Base-by-base conservation (phyloP, 2,113 vertebrate species). In the Phyllostomus hastatus region DNA sequence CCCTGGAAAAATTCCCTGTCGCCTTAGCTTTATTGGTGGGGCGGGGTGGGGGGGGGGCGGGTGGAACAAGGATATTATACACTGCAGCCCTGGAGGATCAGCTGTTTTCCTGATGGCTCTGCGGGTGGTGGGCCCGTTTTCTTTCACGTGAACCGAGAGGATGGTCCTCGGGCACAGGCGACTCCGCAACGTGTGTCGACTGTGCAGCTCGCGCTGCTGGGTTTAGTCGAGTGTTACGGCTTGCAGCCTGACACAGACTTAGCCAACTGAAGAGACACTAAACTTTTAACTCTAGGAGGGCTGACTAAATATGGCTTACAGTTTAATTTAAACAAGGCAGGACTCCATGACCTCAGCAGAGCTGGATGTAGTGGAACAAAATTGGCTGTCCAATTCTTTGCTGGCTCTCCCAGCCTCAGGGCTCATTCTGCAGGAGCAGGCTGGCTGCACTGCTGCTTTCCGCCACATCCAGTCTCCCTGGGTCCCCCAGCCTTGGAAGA, bases 221-320 rank as follows among this genome's bases (percentile, higher is more conserved):
- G 26, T 91, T 86, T 91, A 67, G 84, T 82, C 1, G 1, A 82
- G 86, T 41, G 35, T 82, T 89, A 10, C 48, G 91, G 79, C 86
- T 91, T 50, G 26, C 33, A 81, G 93, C 73, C 91, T 26, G 43
- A 48, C 86, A 5, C 3, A 87, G 78, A 70, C 79, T 66, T 15
- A 78, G 96, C 96, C 69, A 95, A 19, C 28, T 16, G 82, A 95
- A 94, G 92, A 97, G 82, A 83, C 33, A 78, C 54, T 61, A 81
- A 66, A 81, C 88, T 91, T 94, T 92, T 88, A 86, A 86, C 82
- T 96, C 91, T 81, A 82, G 24, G 75, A 96, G 46, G 52, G 69
- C 80, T 97, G 89, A 72, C 93, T 97, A 96, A 97, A 97, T 94
- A 90, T 97, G 92, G 93, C 33, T 12, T 72, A 52, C 88, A 88